phyloP scores from a whole-genome alignment of 2,888 invertebrate genomes.

The Lithophane socia region DNA sequence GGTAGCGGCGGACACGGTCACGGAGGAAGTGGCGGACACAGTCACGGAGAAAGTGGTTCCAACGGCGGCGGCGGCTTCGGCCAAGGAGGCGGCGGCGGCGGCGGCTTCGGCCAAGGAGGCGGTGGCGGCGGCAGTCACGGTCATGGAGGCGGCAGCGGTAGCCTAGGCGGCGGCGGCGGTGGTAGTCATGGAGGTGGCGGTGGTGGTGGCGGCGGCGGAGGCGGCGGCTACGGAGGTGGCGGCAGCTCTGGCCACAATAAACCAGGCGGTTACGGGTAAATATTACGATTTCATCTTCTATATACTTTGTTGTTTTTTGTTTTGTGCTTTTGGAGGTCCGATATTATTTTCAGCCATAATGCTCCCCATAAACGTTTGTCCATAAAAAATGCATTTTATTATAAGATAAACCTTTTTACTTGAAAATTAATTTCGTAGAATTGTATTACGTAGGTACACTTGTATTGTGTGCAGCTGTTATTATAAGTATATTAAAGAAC shows the following conservation, averaged over 20 bases:
- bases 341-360: background rate
- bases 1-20: slow-evolving; percentile 48
- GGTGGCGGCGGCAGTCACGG: slow-evolving; percentile 36
- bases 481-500: background rate
- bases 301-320: background rate
- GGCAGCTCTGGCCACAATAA: background rate
- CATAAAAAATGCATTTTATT: background rate
- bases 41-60: too few species aligned
- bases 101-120: slow-evolving; percentile 16
- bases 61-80: background rate
- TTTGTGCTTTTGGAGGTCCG: background rate
- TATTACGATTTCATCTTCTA: background rate
- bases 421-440: background rate
- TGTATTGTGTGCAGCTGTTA: background rate
- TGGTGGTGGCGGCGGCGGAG: background rate
- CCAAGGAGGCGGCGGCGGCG: slow-evolving; percentile 57
- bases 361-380: background rate
- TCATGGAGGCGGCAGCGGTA: slow-evolving; percentile 29
- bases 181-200: slow-evolving; percentile 27
- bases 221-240: background rate
- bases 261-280: slow-evolving; percentile 25
- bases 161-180: slow-evolving; percentile 53
- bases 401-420: background rate
- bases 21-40: too few species aligned
- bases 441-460: too few species aligned